phyloP scores from a whole-genome alignment of 1,140 invertebrate species.

The Agrilus planipennis region DNA sequence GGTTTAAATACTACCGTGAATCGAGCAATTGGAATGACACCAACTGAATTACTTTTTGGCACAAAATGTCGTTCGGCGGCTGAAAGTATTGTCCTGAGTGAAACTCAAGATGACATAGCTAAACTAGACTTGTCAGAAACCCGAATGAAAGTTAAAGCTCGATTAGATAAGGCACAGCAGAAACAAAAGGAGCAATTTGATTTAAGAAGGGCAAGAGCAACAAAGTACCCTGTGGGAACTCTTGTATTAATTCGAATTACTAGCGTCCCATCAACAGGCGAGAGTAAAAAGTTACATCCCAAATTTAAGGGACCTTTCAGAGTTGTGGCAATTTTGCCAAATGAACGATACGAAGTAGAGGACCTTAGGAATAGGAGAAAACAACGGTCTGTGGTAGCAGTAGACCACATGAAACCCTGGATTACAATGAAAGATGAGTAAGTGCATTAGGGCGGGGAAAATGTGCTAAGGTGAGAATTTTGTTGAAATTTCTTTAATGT shows the following conservation, averaged over 20 bases:
- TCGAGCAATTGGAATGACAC: not conserved
- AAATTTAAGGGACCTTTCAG: not conserved
- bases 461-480: too few relatives aligned
- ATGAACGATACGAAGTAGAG: not conserved
- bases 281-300: slow-evolving; percentile 1
- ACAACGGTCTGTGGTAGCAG: not conserved
- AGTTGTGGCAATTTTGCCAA: not conserved
- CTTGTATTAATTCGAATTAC: slow-evolving; percentile 3
- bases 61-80: too few relatives aligned
- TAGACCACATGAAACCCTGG: not conserved
- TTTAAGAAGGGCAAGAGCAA: not conserved
- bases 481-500: too few relatives aligned
- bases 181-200: not conserved
- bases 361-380: not conserved
- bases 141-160: too few relatives aligned
- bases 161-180: not conserved
- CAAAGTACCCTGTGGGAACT: not conserved
- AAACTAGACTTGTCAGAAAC: too few relatives aligned
- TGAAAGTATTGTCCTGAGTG: too few relatives aligned
- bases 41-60: not conserved
- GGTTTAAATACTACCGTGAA: slow-evolving; percentile 1
- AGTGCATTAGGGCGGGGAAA: too few relatives aligned
- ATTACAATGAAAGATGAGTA: too few relatives aligned
- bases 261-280: slow-evolving; percentile 2
- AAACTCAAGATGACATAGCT: too few relatives aligned